Evolutionary conservation across 2,113 vertebrate species (phyloP), one percentile per base, ranked within the genome.

Genomic region (Chrysochloris asiatica): DNA sequence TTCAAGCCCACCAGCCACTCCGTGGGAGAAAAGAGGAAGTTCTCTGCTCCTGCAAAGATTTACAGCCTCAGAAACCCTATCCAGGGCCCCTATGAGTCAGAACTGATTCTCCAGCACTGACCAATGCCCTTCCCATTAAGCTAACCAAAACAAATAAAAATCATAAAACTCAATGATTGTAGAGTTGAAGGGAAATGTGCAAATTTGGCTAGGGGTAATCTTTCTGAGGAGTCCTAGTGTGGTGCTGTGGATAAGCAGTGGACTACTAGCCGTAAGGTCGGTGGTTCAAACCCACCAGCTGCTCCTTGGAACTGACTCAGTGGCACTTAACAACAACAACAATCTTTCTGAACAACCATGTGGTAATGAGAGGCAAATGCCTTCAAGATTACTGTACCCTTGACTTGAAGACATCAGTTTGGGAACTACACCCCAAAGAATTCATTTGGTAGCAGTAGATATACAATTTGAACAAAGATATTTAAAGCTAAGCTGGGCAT

Each of bases 111-210:
- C n/a, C n/a, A n/a, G n/a, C n/a, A n/a, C n/a, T n/a, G n/a, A n/a
- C n/a, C n/a, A 6, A 2, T 24, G 61, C 33, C 61, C 63, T 83
- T 61, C 52, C 24, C 54, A 71, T 56, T 69, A 87, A 88, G 88
- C 72, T 45, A 85, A 26, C 83, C 83, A 26, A 86, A 89, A 87
- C 30, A 90, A 65, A 84, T 28, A 75, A 88, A 95, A 92, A 36
- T 12, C 24, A 41, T 82, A 79, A 94, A 69, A 82, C 33, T 7
- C 47, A 56, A 10, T 67, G 83, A 71, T 71, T 45, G 33, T 0
- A 22, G 67, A 38, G 47, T 83, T 38, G 11, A 11, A 72, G 45
- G 47, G 45, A 93, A 90, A 88, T 22, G 48, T 50, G 79, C 54
- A 88, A 3, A 4, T 4, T 8, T 2, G 10, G 41, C 54, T 69